Conservation (phyloP, 2,888 invertebrate species). For the Drosophila silvestris region DNA sequence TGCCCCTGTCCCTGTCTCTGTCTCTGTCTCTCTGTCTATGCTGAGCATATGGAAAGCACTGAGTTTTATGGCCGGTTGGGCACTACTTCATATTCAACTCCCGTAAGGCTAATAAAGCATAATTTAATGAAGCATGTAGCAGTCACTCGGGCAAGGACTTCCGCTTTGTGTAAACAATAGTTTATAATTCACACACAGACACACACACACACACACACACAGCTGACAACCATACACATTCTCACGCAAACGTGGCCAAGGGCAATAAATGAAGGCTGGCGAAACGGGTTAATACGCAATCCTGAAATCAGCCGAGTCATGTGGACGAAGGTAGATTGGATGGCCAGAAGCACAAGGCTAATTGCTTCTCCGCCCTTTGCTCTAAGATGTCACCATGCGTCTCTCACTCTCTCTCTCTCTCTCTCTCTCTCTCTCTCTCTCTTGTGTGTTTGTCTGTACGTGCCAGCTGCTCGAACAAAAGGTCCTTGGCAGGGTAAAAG, state of each 20-base stretch:
- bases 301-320: constrained; percentile 57
- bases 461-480: constrained; percentile 34
- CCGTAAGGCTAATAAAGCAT: constrained; percentile 83
- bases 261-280: constrained; percentile 52
- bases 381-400: constrained; percentile 34
- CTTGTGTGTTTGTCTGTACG: constrained; percentile 11
- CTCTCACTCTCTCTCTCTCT: neutral
- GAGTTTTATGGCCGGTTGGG: constrained; percentile 63
- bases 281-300: constrained; percentile 63
- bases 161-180: constrained; percentile 82
- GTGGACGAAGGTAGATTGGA: constrained; percentile 19
- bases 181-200: constrained; percentile 73
- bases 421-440: neutral
- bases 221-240: constrained; percentile 16
- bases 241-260: constrained; percentile 11
- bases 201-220: constrained; percentile 20
- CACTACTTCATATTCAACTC: constrained; percentile 81
- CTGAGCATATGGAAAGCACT: constrained; percentile 51
- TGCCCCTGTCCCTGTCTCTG: neutral
- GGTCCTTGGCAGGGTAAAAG: constrained; percentile 39
- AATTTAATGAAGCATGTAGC: constrained; percentile 82
- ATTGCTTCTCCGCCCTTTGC: constrained; percentile 37
- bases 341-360: constrained; percentile 43
- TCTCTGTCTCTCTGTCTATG: neutral
- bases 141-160: constrained; percentile 72